Evolutionary conservation across 2,888 invertebrate species (phyloP), one percentile per base, ranked within the genome.

Genomic region (Nezara viridula): DNA sequence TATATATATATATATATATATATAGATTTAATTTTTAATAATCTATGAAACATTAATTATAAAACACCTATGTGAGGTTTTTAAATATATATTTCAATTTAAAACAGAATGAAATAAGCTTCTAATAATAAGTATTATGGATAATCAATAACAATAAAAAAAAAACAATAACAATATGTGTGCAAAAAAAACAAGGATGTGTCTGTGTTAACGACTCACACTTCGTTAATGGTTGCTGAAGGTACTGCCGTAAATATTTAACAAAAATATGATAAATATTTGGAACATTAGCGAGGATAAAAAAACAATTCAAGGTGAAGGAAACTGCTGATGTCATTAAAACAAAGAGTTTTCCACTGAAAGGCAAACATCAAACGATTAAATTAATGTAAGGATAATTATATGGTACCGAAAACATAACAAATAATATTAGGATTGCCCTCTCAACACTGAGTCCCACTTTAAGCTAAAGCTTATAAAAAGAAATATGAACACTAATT

Each of bases 301-400:
- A 21, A 60, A 73, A 73, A 73, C 66, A 73, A 73, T 37, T 19
- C 66, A 73, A 73, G 66, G 66, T 73, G 37, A 73, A 73, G 14
- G 19, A 73, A 73, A 73, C 2, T 37, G 66, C 66, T 73, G 32
- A 73, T 37, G 66, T 60, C 27, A 60, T 73, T 73, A 73, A 4
- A 73, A 73, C 66, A 73, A 60, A 60, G 60, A 14, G 32, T 19
- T 19, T 37, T 21, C 19, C 16, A 60, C 12, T 27, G 27, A 60
- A 27, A 14, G n/a, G 9, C n/a, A 55, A 2, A 55, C n/a, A 6
- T n/a, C n/a, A n/a, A n/a, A 9, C n/a, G 9, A 55, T 55, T 10
- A 55, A 24, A 6, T 6, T 52, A 52, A 52, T 52, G 16, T 49
- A 10, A 2, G 14, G 49, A 47, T 47, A 47, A 47, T 9, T 47